These are phyloP conservation scores for Isaurus tuberculatus DNA, from an alignment of 92 coral and sea anemone genomes.

Conservation along the genomic window DNA sequence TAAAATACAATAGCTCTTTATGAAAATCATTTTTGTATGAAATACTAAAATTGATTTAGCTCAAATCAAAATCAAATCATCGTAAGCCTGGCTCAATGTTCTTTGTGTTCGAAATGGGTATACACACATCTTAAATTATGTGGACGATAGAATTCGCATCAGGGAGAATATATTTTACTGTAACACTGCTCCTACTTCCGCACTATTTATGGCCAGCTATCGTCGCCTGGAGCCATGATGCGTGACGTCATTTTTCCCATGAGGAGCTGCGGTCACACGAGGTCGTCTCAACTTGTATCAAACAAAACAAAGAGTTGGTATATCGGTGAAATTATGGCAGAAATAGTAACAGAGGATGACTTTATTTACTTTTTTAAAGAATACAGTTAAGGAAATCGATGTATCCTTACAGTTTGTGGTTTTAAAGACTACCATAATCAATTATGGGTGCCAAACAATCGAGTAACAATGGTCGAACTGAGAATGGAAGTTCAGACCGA, in stretches of 20 bases:
- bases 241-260: slow-evolving; percentile 66
- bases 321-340: slow-evolving; percentile 41
- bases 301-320: slow-evolving; percentile 70
- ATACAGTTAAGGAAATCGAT: slow-evolving; percentile 19
- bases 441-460: slow-evolving; percentile 91
- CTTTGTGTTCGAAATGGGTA: no score
- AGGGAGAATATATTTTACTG: no score
- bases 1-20: no score
- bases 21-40: no score
- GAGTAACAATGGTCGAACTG: slow-evolving; percentile 76
- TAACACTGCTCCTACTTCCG: no score
- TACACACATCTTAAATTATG: no score
- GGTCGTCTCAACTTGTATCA: slow-evolving; percentile 54
- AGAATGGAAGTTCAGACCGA: slow-evolving; percentile 54
- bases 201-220: no score
- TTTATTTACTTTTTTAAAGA: slow-evolving; percentile 2
- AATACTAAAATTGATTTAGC: no score
- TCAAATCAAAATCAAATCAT: no score
- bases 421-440: slow-evolving; percentile 5
- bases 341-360: background rate
- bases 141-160: no score
- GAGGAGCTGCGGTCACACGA: slow-evolving; percentile 46
- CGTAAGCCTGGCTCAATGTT: no score
- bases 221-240: background rate
- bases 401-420: slow-evolving; percentile 43